A percentile compares a stretch with the other conserved stretches of the same genome.
phyloP scores from a whole-genome alignment of 2,113 vertebrate genomes.

The Rhegmatorhina hoffmannsi region DNA sequence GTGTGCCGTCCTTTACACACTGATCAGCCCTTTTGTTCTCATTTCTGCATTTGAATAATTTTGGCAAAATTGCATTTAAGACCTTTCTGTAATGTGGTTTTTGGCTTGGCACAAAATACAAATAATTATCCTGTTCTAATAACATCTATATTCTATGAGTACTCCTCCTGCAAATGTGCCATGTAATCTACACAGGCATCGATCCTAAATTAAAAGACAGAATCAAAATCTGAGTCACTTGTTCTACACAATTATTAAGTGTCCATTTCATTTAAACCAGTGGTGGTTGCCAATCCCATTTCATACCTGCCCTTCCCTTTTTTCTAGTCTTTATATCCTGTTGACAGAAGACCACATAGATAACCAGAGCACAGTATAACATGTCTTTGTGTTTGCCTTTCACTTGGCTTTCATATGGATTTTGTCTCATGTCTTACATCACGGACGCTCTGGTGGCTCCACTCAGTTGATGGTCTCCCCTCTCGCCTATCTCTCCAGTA shows the following conservation, averaged over 20 bases:
- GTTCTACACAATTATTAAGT: neutral
- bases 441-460: neutral
- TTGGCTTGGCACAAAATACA: neutral
- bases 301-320: neutral
- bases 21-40: neutral
- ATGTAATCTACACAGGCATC: neutral
- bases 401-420: neutral
- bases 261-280: neutral
- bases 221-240: slow-evolving; percentile 30
- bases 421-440: neutral
- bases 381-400: neutral
- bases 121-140: neutral
- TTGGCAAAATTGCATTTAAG: neutral
- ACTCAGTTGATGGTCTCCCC: neutral
- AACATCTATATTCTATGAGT: neutral
- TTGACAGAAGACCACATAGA: neutral
- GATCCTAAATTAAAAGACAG: slow-evolving; percentile 47
- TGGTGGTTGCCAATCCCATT: neutral
- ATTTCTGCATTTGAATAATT: neutral
- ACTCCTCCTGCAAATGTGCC: neutral
- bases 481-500: neutral
- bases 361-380: neutral
- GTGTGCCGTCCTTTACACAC: neutral
- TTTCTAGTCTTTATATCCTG: neutral
- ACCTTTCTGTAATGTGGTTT: neutral